phyloP scores from a whole-genome alignment of 1,140 invertebrate species.

The Zelostemma sp. region DNA sequence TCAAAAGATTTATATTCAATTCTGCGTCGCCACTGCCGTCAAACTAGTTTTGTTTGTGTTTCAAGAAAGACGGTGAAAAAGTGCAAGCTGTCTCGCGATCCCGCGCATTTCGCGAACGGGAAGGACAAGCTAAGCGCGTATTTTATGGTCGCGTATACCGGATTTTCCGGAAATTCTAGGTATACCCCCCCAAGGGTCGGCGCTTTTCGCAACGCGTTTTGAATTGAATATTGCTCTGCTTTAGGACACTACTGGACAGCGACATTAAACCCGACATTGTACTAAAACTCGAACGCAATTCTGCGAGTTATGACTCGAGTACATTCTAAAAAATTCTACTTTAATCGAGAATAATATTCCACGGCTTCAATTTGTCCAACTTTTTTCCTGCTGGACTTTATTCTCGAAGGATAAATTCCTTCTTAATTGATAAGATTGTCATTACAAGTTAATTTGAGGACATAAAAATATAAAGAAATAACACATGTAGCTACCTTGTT shows the following conservation, averaged over 20 bases:
- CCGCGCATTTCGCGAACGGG: constrained; percentile 44
- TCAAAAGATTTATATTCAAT: constrained; percentile 24
- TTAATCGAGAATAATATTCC: no score
- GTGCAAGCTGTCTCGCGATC: constrained; percentile 15
- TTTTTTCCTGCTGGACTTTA: no score
- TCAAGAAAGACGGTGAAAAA: constrained; percentile 49
- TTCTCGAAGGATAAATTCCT: no score
- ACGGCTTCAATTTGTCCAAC: no score
- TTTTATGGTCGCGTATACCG: constrained; percentile 45
- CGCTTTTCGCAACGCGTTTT: constrained; percentile 46
- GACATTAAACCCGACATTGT: no score
- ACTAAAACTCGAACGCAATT: no score
- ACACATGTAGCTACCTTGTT: not conserved
- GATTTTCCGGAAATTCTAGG: constrained; percentile 52
- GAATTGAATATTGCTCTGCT: constrained; percentile 30
- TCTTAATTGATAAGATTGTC: no score
- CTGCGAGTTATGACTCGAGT: no score
- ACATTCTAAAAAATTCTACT: no score
- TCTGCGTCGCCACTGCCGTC: constrained; percentile 36
- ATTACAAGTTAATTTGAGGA: not conserved
- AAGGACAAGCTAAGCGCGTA: constrained; percentile 35
- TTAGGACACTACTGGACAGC: no score
- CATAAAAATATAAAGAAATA: not conserved
- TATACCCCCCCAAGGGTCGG: constrained; percentile 35
- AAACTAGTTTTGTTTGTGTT: constrained; percentile 46